Evolutionary conservation across 2,113 vertebrate genomes (phyloP).

Genomic region (Vidua macroura): DNA sequence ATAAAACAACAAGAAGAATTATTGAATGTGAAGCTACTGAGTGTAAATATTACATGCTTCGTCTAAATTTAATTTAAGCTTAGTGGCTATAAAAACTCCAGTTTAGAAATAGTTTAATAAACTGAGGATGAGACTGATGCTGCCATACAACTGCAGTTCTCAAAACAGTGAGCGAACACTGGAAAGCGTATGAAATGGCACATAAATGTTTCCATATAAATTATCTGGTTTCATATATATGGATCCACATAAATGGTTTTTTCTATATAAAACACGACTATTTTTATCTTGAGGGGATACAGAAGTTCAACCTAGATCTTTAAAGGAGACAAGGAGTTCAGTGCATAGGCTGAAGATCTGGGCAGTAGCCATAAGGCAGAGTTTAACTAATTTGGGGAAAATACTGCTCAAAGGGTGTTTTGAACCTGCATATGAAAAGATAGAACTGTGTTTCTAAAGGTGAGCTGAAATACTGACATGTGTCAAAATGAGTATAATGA

Average conservation of each 20-base stretch:
- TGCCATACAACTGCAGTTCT: neutral
- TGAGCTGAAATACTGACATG: neutral
- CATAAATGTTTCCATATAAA: neutral
- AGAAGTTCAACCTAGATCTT: neutral
- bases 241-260: neutral
- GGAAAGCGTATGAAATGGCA: neutral
- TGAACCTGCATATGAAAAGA: neutral
- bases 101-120: conserved; percentile 22
- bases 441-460: neutral
- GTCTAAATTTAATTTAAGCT: conserved; percentile 14
- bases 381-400: neutral
- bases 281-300: neutral
- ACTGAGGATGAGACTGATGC: neutral
- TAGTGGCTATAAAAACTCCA: neutral
- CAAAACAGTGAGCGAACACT: neutral
- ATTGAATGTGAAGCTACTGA: neutral
- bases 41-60: neutral
- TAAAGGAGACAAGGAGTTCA: neutral
- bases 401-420: neutral
- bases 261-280: neutral
- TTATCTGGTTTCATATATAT: neutral
- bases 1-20: neutral
- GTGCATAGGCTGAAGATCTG: neutral
- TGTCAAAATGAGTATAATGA: neutral
- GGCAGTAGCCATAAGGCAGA: neutral